phyloP scores from a whole-genome alignment of 2,888 invertebrate species.

The Pegoplata infirma region DNA sequence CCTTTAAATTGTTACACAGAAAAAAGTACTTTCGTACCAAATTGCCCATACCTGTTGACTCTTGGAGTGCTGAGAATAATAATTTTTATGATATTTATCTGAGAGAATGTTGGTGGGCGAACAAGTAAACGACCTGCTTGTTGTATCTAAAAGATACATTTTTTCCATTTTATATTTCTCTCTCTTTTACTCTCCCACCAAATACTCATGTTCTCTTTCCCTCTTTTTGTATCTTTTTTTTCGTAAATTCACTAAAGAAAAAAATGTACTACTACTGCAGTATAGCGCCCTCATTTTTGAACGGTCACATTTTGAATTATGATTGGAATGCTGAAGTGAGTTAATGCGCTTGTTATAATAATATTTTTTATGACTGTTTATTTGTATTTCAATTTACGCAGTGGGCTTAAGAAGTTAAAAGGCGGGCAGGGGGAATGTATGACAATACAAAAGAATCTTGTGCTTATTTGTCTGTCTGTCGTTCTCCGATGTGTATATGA shows the following conservation, averaged over 20 bases:
- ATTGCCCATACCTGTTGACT: neutral
- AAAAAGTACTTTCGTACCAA: neutral
- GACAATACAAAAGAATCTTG: constrained; percentile 53
- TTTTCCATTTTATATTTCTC: constrained; percentile 30
- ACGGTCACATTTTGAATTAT: constrained; percentile 51
- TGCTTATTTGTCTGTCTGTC: constrained; percentile 34
- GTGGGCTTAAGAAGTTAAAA: neutral
- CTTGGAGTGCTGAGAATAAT: neutral
- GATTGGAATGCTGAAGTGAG: constrained; percentile 65
- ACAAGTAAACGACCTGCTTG: constrained; percentile 58
- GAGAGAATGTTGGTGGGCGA: constrained; percentile 52
- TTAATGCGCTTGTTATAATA: constrained; percentile 63
- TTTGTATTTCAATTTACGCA: constrained; percentile 60
- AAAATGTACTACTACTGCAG: constrained; percentile 37
- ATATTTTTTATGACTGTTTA: constrained; percentile 60
- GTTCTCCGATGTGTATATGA: neutral
- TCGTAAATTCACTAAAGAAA: constrained; percentile 1
- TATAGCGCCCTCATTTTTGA: constrained; percentile 58
- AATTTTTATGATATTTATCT: constrained; percentile 7
- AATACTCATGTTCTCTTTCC: neutral
- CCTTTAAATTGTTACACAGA: too few species aligned
- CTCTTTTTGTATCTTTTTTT: constrained; percentile 20
- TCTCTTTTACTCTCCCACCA: constrained; percentile 10
- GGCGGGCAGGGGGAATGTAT: constrained; percentile 32
- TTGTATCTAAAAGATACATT: constrained; percentile 58